Conservation (phyloP, 2,888 invertebrate genomes). For the Pinctada fucata region DNA sequence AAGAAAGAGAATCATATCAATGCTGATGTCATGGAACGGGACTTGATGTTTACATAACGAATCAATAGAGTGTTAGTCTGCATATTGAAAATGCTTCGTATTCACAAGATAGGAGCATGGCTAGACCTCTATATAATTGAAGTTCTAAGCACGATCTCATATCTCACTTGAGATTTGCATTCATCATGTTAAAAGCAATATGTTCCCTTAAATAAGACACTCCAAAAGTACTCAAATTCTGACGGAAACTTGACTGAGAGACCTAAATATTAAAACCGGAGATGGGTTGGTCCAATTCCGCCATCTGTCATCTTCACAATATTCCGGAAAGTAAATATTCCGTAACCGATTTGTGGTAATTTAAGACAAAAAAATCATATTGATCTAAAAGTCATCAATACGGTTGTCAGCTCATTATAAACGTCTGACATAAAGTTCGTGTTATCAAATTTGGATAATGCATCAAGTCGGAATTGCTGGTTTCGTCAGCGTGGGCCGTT, state of each 20-base stretch:
- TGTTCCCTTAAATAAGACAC: background rate
- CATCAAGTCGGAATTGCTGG: no score
- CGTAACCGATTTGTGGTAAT: background rate
- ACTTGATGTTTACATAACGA: no score
- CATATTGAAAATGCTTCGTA: no score
- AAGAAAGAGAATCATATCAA: no score
- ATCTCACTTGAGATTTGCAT: background rate
- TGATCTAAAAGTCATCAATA: background rate
- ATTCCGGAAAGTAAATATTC: constrained; percentile 2
- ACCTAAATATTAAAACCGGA: constrained; percentile 4
- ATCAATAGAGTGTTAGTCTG: no score
- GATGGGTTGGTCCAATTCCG: background rate
- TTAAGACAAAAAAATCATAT: constrained; percentile 1
- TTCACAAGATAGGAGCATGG: no score
- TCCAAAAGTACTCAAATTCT: background rate
- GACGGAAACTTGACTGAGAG: background rate
- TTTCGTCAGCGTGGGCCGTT: no score
- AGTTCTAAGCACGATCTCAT: no score
- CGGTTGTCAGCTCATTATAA: background rate
- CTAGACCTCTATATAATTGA: no score
- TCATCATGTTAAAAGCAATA: constrained; percentile 1
- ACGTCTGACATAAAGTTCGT: no score
- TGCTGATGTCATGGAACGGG: no score
- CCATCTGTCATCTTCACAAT: constrained; percentile 4
- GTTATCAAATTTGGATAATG: no score